Evolutionary conservation across 1,140 invertebrate species (phyloP), one percentile per base, ranked within the genome.

Genomic region (Homarus americanus): DNA sequence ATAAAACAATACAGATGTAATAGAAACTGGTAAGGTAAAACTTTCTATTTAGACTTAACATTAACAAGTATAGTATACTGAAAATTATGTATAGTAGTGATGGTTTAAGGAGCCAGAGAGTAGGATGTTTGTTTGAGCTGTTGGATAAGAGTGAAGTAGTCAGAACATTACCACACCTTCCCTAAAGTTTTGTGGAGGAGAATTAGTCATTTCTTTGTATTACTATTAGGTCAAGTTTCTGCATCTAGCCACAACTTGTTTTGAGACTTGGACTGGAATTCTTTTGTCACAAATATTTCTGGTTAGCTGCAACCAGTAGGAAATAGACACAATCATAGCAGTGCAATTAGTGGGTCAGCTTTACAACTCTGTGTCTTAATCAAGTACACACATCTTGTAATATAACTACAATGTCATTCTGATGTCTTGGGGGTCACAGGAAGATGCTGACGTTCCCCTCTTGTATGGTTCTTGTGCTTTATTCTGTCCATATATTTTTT

Each of bases 361-460:
- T 82, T 28, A 82, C 80, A 82, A 82, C 80, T 82, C 53, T 82
- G 80, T 82, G 80, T 82, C 80, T 82, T 82, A 82, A 28, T 38
- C 34, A 82, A 82, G 80, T 82, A 82, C 80, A 82, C 80, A 58
- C 28, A 82, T 58, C 80, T 82, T 82, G 80, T 82, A 82, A 82
- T 82, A 82, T 82, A 82, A 63, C 80, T 82, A 76, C 41, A 41
- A 20, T 41, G 20, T 76, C 36, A 76, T 76, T 76, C 75, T 76
- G 36, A 40, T 24, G 24, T 76, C 80, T 82, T 32, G 7, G 38
- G 20, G 80, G 36, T 36, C 53, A 17, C n/a, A 17, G 53, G 53
- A 58, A 58, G 49, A 28, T 58, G 20, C 58, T 20, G 58, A 63
- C 58, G 15, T 20, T 24, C 24, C 24, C 15, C 53, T 82, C 32